Conservation (phyloP, 2,888 invertebrate genomes). For the Apodemia mormo region DNA sequence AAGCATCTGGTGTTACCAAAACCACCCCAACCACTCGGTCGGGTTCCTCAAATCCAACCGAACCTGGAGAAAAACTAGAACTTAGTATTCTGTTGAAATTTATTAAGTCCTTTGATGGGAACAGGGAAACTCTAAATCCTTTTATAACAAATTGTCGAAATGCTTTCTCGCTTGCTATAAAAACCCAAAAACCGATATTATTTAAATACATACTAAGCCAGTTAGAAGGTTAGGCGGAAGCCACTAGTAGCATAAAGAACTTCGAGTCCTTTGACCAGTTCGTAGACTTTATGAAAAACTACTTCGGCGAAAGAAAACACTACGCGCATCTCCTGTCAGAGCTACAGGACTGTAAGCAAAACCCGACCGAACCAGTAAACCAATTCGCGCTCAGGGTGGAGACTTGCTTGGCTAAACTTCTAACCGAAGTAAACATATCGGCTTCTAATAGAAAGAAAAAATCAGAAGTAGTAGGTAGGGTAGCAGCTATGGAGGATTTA, state of each 20-base stretch:
- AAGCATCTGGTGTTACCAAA: background rate
- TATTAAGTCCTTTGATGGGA: background rate
- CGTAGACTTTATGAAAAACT: background rate
- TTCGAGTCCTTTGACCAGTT: background rate
- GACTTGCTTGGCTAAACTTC: background rate
- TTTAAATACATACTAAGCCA: conserved; percentile 9
- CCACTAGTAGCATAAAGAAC: background rate
- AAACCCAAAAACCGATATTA: background rate
- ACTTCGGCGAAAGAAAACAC: background rate
- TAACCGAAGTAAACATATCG: background rate
- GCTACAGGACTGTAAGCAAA: background rate
- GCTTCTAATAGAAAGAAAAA: background rate
- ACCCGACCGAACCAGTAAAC: background rate
- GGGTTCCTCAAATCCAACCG: background rate
- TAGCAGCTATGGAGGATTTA: conserved; percentile 2
- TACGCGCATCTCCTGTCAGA: background rate
- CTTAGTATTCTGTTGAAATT: background rate
- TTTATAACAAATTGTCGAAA: background rate
- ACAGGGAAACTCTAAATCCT: background rate
- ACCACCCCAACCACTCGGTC: background rate
- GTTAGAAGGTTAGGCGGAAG: conserved; percentile 9
- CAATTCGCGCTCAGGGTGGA: background rate
- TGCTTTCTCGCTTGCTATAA: background rate
- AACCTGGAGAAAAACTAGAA: background rate
- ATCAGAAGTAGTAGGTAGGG: background rate